phyloP scores from a whole-genome alignment of 1,140 invertebrate genomes.

The Tetragnatha versicolor region DNA sequence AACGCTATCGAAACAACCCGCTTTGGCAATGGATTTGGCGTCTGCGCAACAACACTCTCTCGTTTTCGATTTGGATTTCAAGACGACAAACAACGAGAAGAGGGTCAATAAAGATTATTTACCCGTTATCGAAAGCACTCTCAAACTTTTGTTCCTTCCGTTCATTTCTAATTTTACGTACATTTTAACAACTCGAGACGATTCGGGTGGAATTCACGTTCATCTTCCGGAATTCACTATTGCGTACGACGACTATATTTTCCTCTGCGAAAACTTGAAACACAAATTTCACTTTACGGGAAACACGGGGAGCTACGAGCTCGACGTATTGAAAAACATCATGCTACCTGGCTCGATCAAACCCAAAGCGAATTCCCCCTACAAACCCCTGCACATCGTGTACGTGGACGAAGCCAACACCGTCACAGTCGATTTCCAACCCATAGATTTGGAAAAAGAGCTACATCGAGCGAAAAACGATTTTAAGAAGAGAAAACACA shows the following conservation, averaged over 20 bases:
- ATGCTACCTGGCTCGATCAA: neutral
- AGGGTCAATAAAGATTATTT: neutral
- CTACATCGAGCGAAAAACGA: neutral
- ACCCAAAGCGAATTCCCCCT: neutral
- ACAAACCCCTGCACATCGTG: neutral
- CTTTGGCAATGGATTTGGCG: neutral
- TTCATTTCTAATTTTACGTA: neutral
- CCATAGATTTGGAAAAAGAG: neutral
- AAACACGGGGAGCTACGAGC: neutral
- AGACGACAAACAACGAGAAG: neutral
- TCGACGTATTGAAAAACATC: neutral
- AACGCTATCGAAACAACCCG: neutral
- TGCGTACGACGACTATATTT: constrained; percentile 5
- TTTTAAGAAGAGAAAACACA: constrained; percentile 9
- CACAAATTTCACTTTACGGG: neutral
- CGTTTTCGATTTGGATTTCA: neutral
- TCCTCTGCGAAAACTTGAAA: neutral
- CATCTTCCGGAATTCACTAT: constrained; percentile 7
- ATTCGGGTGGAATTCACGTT: neutral
- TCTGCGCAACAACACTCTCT: neutral
- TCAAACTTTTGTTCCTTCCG: neutral
- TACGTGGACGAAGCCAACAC: constrained; percentile 25
- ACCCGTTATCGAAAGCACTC: neutral
- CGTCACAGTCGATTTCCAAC: neutral
- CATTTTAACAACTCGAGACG: neutral